These are phyloP conservation scores for Drosophila rufa DNA, from an alignment of 1,140 invertebrate species.

Conservation along the genomic window DNA sequence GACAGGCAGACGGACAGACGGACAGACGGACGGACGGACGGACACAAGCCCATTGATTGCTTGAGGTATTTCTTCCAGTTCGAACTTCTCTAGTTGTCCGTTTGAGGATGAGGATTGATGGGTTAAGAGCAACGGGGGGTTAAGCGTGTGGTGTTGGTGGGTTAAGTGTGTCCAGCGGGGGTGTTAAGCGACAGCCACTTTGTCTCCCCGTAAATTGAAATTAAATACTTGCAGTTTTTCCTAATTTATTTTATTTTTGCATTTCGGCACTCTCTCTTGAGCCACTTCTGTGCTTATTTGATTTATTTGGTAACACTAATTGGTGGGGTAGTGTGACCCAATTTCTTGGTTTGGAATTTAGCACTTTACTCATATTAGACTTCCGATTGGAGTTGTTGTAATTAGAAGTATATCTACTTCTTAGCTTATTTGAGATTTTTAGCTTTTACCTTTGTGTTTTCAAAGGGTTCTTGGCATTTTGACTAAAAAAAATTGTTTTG, in stretches of 20 bases:
- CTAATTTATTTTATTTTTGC: conserved; percentile 5
- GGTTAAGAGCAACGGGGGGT: conserved; percentile 5
- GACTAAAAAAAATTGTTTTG: too few species aligned
- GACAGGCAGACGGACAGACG: not conserved
- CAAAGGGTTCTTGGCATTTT: too few species aligned
- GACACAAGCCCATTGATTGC: conserved; percentile 35
- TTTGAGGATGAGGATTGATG: conserved; percentile 32
- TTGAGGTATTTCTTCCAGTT: conserved; percentile 42
- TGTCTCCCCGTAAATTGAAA: conserved; percentile 68
- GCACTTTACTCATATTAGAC: not conserved
- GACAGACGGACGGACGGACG: not conserved
- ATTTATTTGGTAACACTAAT: conserved; percentile 4
- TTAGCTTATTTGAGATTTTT: too few species aligned
- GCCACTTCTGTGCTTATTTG: conserved; percentile 12
- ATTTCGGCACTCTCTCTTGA: conserved; percentile 2
- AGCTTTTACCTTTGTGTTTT: too few species aligned
- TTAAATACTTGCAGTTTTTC: conserved; percentile 67
- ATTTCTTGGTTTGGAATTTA: not conserved
- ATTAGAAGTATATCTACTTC: too few species aligned
- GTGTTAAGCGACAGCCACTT: conserved; percentile 29
- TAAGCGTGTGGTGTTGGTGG: conserved; percentile 3
- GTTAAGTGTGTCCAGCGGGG: conserved; percentile 12
- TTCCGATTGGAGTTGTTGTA: not conserved
- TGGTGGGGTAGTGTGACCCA: conserved; percentile 4
- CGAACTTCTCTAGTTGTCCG: conserved; percentile 16